These are phyloP conservation scores for Semotilus atromaculatus DNA, from an alignment of 2,797 vertebrate species.

Conservation along the genomic window DNA sequence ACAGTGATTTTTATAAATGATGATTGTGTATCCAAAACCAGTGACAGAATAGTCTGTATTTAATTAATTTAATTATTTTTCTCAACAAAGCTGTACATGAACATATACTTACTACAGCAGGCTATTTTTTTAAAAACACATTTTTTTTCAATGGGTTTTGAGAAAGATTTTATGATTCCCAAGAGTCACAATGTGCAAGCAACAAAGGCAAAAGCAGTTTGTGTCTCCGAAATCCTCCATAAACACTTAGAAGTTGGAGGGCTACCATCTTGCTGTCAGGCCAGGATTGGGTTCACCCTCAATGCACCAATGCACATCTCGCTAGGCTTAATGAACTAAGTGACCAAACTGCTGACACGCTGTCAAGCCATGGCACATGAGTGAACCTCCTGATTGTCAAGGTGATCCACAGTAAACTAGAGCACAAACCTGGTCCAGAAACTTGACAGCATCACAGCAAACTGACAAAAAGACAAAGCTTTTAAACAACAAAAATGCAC, in stretches of 20 bases:
- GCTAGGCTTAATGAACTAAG: constrained; percentile 54
- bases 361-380: constrained; percentile 63
- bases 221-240: constrained; percentile 43
- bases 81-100: neutral
- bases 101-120: neutral
- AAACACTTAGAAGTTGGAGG: constrained; percentile 47
- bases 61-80: neutral
- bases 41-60: neutral
- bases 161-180: neutral
- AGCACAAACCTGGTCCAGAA: constrained; percentile 68
- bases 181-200: constrained; percentile 20
- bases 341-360: constrained; percentile 45
- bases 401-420: constrained; percentile 67
- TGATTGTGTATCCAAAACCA: neutral
- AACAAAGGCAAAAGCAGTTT: constrained; percentile 40
- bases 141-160: neutral
- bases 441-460: constrained; percentile 52
- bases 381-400: constrained; percentile 68
- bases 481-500: constrained; percentile 36
- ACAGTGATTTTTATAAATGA: neutral
- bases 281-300: constrained; percentile 45
- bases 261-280: constrained; percentile 52
- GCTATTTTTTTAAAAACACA: neutral
- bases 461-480: constrained; percentile 37
- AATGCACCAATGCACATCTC: constrained; percentile 48